These are phyloP conservation scores for Maniola jurtina DNA, from an alignment of 1,140 invertebrate genomes.

Conservation along the genomic window DNA sequence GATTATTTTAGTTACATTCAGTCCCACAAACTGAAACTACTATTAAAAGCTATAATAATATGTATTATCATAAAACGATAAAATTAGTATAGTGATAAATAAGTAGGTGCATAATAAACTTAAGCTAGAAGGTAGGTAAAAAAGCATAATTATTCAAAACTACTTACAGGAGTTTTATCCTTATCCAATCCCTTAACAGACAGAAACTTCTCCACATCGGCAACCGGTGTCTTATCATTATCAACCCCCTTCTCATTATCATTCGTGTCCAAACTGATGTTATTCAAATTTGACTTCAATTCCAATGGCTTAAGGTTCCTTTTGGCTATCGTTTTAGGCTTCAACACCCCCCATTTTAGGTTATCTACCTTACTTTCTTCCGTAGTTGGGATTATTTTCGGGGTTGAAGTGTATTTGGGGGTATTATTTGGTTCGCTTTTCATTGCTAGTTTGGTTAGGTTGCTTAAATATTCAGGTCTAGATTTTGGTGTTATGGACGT, in stretches of 20 bases:
- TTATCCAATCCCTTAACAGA: slow-evolving; percentile 45
- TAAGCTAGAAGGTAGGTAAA: not conserved
- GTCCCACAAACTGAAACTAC: too few species aligned
- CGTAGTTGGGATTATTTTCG: slow-evolving; percentile 35
- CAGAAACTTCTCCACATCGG: slow-evolving; percentile 47
- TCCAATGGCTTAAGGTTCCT: slow-evolving; percentile 72
- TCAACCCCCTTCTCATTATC: slow-evolving; percentile 65
- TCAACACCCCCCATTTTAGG: slow-evolving; percentile 53
- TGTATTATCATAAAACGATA: too few species aligned
- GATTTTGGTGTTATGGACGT: slow-evolving; percentile 35
- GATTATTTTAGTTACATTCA: too few species aligned
- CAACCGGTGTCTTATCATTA: slow-evolving; percentile 60
- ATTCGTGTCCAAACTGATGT: slow-evolving; percentile 58
- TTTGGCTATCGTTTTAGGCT: slow-evolving; percentile 60
- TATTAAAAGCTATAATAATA: too few species aligned
- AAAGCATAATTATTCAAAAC: not conserved
- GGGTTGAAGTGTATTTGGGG: slow-evolving; percentile 50
- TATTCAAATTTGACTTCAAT: slow-evolving; percentile 70
- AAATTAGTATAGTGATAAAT: too few species aligned
- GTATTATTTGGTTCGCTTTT: slow-evolving; percentile 41
- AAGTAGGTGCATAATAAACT: too few species aligned
- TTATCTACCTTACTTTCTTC: slow-evolving; percentile 43
- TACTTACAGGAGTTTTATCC: slow-evolving; percentile 69
- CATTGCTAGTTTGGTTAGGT: slow-evolving; percentile 47
- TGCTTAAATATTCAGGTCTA: slow-evolving; percentile 46